phyloP scores from a whole-genome alignment of 2,113 vertebrate genomes.

The Ondatra zibethicus region DNA sequence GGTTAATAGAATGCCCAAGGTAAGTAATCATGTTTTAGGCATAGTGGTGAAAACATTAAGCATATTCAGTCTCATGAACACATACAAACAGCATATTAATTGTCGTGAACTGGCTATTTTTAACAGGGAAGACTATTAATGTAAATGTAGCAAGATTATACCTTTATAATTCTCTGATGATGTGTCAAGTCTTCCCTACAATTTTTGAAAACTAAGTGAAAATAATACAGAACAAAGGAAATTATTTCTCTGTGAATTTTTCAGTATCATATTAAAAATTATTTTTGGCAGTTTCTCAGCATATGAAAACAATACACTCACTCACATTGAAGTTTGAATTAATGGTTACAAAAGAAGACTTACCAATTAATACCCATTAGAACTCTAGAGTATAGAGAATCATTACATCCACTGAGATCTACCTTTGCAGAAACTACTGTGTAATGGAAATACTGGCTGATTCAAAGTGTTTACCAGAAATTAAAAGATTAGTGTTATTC shows the following conservation, averaged over 20 bases:
- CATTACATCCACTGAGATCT: not conserved
- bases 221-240: conserved; percentile 57
- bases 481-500: not conserved
- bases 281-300: conserved; percentile 41
- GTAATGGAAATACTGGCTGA: conserved; percentile 10
- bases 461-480: conserved; percentile 38
- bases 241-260: not conserved
- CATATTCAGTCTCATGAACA: not conserved
- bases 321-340: conserved; percentile 36
- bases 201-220: conserved; percentile 58
- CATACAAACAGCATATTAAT: conserved; percentile 19
- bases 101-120: conserved; percentile 49
- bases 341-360: conserved; percentile 46
- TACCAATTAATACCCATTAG: conserved; percentile 62
- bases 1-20: not conserved
- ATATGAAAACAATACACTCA: conserved; percentile 8
- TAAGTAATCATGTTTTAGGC: not conserved
- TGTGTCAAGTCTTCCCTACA: conserved; percentile 28
- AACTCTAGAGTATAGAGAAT: conserved; percentile 27
- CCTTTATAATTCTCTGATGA: conserved; percentile 39
- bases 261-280: conserved; percentile 45
- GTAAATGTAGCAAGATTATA: conserved; percentile 46
- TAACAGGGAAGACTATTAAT: conserved; percentile 35
- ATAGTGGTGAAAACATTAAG: conserved; percentile 30
- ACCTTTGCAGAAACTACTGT: conserved; percentile 52